Percentiles rank a stretch among this genome's conserved stretches.
Conservation (phyloP, 2,888 invertebrate species). For the Pantelozetes paolii region DNA sequence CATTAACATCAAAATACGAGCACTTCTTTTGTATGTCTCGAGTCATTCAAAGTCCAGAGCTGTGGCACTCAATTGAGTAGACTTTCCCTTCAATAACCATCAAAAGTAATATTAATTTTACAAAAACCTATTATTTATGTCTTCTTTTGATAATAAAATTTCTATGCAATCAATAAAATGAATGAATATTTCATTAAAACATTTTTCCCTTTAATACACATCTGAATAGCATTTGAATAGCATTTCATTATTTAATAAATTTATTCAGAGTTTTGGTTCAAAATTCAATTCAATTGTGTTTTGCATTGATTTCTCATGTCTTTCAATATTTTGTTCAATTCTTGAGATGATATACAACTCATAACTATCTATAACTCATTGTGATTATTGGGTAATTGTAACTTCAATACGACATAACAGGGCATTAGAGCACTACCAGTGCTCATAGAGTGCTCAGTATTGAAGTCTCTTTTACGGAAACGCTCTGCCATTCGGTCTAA, state of each 20-base stretch:
- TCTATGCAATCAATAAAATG: neutral
- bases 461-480: conserved; percentile 23
- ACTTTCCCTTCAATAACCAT: conserved; percentile 15
- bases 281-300: neutral
- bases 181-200: neutral
- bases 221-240: neutral
- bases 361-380: neutral
- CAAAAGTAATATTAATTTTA: conserved; percentile 31
- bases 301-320: neutral
- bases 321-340: neutral
- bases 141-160: neutral
- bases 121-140: neutral
- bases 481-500: conserved; percentile 7
- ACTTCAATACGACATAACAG: neutral
- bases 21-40: conserved; percentile 15
- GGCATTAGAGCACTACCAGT: neutral
- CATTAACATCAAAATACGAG: conserved; percentile 27
- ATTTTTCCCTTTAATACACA: neutral
- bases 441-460: neutral
- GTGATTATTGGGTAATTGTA: conserved; percentile 6
- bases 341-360: neutral
- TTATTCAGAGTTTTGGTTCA: neutral
- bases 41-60: neutral
- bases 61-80: neutral
- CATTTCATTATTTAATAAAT: neutral